Evolutionary conservation across 2,113 vertebrate genomes (phyloP).

Genomic region (Austrofundulus limnaeus): DNA sequence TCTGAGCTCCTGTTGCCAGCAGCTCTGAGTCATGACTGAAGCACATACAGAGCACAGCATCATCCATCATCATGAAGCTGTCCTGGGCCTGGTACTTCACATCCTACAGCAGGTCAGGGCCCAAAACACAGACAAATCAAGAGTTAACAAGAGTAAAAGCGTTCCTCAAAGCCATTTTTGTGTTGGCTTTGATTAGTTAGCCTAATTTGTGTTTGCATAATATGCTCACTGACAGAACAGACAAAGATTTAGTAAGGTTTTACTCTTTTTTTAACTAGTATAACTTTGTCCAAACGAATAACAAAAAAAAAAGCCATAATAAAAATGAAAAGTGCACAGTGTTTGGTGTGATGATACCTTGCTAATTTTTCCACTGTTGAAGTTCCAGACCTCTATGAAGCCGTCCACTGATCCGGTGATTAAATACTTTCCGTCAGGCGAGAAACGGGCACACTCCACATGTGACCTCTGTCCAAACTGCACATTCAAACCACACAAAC

Average conservation of each 20-base stretch:
- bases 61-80: slow-evolving; percentile 99
- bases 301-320: background rate
- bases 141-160: too few species aligned
- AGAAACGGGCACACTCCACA: slow-evolving; percentile 97
- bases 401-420: slow-evolving; percentile 97
- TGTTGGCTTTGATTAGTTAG: too few species aligned
- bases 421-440: slow-evolving; percentile 94
- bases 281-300: background rate
- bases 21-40: slow-evolving; percentile 95
- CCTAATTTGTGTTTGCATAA: too few species aligned
- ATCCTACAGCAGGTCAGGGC: slow-evolving; percentile 78
- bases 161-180: too few species aligned
- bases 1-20: slow-evolving; percentile 93
- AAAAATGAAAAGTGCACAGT: background rate
- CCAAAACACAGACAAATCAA: too few species aligned
- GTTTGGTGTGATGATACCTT: slow-evolving; percentile 77
- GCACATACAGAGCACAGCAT: slow-evolving; percentile 94
- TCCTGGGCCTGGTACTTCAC: slow-evolving; percentile 97
- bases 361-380: slow-evolving; percentile 94
- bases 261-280: too few species aligned
- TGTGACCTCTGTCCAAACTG: slow-evolving; percentile 98
- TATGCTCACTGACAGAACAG: background rate
- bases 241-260: too few species aligned
- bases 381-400: slow-evolving; percentile 98
- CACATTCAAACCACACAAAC: slow-evolving; percentile 1